These are phyloP conservation scores for Sigmodon hispidus DNA, from an alignment of 2,113 vertebrate species.

Conservation along the genomic window DNA sequence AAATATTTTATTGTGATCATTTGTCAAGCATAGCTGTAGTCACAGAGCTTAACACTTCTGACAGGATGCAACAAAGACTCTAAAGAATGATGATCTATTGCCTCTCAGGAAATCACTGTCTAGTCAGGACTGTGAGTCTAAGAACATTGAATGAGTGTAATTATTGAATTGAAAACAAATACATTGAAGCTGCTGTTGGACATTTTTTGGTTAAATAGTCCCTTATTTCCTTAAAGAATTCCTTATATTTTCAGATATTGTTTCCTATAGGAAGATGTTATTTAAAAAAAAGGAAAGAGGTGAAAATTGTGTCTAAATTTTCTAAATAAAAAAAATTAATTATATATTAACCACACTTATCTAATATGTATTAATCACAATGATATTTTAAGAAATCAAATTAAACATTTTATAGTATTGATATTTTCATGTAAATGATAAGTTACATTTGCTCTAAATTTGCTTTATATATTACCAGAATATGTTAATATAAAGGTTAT, in stretches of 20 bases:
- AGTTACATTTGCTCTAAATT: neutral
- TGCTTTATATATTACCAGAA: neutral
- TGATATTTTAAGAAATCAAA: neutral
- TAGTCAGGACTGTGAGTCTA: neutral
- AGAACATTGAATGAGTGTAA: neutral
- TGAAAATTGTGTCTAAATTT: neutral
- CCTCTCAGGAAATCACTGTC: neutral
- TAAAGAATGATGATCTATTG: neutral
- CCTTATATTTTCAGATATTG: neutral
- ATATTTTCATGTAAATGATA: neutral
- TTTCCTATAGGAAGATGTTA: neutral
- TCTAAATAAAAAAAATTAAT: slow-evolving; percentile 3
- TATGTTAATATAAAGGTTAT: neutral
- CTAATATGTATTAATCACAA: neutral
- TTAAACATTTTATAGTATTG: neutral
- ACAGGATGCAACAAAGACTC: neutral
- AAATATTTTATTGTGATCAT: neutral
- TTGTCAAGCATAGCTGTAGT: neutral
- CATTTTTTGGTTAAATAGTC: neutral
- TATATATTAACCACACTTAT: neutral
- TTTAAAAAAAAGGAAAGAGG: neutral
- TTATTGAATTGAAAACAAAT: neutral
- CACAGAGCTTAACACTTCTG: no score
- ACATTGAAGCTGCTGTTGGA: neutral
- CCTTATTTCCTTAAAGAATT: neutral